Evolutionary conservation across 1,140 invertebrate species (phyloP).

Genomic region (Atta texana): DNA sequence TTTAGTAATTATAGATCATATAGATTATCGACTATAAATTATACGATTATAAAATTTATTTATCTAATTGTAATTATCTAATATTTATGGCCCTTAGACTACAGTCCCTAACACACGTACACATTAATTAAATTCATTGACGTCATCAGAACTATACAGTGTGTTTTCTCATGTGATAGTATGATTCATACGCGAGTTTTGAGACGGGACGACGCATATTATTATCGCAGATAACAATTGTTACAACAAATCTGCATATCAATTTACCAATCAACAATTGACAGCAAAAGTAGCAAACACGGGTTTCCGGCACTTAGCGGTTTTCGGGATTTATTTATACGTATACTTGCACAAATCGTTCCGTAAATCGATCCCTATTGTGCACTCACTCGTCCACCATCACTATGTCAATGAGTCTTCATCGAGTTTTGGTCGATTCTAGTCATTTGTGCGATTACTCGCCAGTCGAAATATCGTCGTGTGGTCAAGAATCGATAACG

Average conservation of each 20-base stretch:
- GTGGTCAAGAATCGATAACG: background rate
- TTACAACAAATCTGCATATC: background rate
- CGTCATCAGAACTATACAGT: background rate
- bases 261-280: constrained; percentile 17
- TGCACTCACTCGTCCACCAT: constrained; percentile 8
- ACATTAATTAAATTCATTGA: background rate
- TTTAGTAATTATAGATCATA: background rate
- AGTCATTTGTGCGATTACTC: background rate
- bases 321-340: background rate
- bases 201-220: background rate
- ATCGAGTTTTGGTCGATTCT: constrained; percentile 1
- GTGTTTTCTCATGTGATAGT: background rate
- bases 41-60: background rate
- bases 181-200: constrained; percentile 2
- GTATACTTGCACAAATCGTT: background rate
- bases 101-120: background rate
- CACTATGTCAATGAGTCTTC: background rate
- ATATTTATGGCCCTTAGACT: background rate
- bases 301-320: background rate
- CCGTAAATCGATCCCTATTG: background rate
- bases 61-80: constrained; percentile 1
- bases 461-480: background rate
- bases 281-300: background rate
- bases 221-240: background rate
- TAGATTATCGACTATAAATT: background rate